phyloP scores from a whole-genome alignment of 2,888 invertebrate species.

The Podotricha telesiphe region DNA sequence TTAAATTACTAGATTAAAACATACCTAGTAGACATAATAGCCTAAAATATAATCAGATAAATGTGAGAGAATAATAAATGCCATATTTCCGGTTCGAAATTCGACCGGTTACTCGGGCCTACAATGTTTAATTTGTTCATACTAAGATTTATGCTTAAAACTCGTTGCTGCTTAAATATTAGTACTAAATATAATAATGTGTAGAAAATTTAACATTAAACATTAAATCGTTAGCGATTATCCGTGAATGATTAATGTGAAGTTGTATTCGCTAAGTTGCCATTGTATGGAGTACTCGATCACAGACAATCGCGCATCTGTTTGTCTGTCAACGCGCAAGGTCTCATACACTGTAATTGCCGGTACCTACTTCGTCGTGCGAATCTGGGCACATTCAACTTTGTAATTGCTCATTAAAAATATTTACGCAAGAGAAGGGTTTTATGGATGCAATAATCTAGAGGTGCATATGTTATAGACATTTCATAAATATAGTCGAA shows the following conservation, averaged over 20 bases:
- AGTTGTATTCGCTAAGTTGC: slow-evolving; percentile 34
- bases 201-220: slow-evolving; percentile 7
- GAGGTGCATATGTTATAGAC: too few relatives aligned
- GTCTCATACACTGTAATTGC: slow-evolving; percentile 57
- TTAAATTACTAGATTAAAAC: background rate
- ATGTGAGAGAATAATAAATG: too few relatives aligned
- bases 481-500: too few relatives aligned
- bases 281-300: slow-evolving; percentile 49
- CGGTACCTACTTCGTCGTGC: slow-evolving; percentile 65
- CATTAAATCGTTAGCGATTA: slow-evolving; percentile 31
- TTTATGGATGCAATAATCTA: slow-evolving; percentile 10
- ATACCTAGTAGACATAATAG: too few relatives aligned
- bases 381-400: slow-evolving; percentile 65
- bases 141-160: background rate
- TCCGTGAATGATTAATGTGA: slow-evolving; percentile 35
- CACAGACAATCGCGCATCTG: slow-evolving; percentile 72
- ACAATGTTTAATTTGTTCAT: too few relatives aligned
- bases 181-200: background rate
- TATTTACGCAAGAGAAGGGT: slow-evolving; percentile 37
- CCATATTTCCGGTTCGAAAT: too few relatives aligned
- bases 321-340: slow-evolving; percentile 74
- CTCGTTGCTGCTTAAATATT: background rate
- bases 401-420: slow-evolving; percentile 41
- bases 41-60: too few relatives aligned
- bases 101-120: too few relatives aligned